phyloP scores from a whole-genome alignment of 2,797 vertebrate species.

The Hippopotamyrus pictus region DNA sequence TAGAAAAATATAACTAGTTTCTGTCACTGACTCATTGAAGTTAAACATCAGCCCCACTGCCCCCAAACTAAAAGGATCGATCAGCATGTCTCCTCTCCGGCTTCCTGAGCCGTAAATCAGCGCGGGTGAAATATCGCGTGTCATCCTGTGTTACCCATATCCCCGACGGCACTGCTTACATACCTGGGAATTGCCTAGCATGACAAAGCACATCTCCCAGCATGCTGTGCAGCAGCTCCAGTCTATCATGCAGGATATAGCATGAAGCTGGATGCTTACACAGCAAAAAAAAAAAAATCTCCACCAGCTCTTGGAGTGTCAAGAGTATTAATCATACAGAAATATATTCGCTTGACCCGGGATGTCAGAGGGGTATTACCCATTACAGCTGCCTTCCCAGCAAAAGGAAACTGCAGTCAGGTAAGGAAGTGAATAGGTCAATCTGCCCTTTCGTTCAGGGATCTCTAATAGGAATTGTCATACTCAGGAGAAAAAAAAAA shows the following conservation, averaged over 20 bases:
- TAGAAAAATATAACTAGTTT: background rate
- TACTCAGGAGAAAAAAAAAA: conserved; percentile 38
- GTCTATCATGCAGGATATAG: conserved; percentile 38
- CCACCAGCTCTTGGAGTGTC: conserved; percentile 59
- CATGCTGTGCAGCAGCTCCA: conserved; percentile 52
- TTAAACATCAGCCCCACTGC: conserved; percentile 12
- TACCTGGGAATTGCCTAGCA: background rate
- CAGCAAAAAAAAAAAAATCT: conserved; percentile 34
- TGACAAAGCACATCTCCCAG: conserved; percentile 31
- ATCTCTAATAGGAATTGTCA: conserved; percentile 47
- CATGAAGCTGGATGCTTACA: conserved; percentile 45
- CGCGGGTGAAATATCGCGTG: background rate
- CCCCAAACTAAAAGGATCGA: background rate
- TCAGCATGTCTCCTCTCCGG: background rate
- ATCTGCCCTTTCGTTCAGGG: conserved; percentile 50
- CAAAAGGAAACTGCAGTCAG: conserved; percentile 50
- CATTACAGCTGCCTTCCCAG: conserved; percentile 37
- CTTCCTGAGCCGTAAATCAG: background rate
- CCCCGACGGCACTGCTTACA: background rate
- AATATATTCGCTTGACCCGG: conserved; percentile 51
- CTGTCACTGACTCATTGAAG: background rate
- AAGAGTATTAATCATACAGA: conserved; percentile 65
- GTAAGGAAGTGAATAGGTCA: conserved; percentile 54
- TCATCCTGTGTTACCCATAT: background rate
- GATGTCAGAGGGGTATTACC: conserved; percentile 56